Evolutionary conservation across 2,797 vertebrate genomes (phyloP).

Genomic region (Coracias cyanogaster): DNA sequence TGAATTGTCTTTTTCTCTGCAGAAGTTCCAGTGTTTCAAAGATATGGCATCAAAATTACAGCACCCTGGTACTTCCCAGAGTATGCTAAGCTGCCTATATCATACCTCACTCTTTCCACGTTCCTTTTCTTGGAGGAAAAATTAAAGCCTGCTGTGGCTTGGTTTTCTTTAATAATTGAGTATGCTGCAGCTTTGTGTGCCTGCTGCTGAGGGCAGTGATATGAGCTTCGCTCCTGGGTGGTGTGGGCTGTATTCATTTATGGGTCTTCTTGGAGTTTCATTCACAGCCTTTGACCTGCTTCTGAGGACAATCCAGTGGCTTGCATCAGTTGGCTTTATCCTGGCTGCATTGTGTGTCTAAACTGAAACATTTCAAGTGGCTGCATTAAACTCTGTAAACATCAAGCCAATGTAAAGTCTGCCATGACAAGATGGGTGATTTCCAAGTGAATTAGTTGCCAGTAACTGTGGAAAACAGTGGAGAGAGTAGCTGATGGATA

Average conservation of each 20-base stretch:
- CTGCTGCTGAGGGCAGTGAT: background rate
- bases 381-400: background rate
- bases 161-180: background rate
- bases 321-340: background rate
- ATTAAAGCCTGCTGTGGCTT: background rate
- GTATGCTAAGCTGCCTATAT: background rate
- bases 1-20: background rate
- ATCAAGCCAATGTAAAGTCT: background rate
- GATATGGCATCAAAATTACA: background rate
- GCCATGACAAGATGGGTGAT: background rate
- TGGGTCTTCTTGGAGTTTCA: background rate
- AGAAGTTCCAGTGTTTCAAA: background rate
- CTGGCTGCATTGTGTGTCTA: background rate
- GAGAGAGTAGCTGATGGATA: background rate
- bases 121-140: background rate
- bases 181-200: background rate
- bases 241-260: background rate
- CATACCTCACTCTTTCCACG: background rate
- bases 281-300: background rate
- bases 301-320: background rate
- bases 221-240: background rate
- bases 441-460: conserved; percentile 28
- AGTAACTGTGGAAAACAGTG: background rate
- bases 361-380: background rate
- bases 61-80: background rate